Base-by-base conservation (phyloP, 2,888 invertebrate genomes). In the Gortyna flavago region DNA sequence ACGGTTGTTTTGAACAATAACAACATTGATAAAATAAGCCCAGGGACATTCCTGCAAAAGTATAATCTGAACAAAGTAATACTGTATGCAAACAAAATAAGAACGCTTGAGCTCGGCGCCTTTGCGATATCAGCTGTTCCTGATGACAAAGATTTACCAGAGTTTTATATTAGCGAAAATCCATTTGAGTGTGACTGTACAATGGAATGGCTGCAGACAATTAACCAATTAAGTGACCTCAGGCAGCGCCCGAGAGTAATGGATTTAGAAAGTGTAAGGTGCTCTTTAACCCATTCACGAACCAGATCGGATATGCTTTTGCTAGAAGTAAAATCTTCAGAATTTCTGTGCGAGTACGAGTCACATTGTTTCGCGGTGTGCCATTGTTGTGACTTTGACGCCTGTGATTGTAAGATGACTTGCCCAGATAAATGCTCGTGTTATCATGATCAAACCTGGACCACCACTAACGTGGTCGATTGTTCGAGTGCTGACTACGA, bases 381-480 rank as follows among this genome's bases (percentile, higher is more conserved):
- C 94, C 98, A 98, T 95, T 99, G 99, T 96, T 99, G 99, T 96
- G 98, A 98, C 93, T 99, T 98, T 97, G 98, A 98, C 94, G 98
- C 98, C 84, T 99, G 99, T 96, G 99, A 99, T 96, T 99, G 99
- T 95, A 98, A 98, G 97, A 98, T 98, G 98, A 98, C 98, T 89
- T 99, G 99, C 94, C 99, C 99, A 86, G 97, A 97, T 93, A 98
- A 98, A 93, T 99, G 99, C 95, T 97, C 98, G 87, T 99, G 99
- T 94, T 99, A 98, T 97, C 98, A 98, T 96, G 98, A 99, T 96
- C 98, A 98, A 94, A 97, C 98, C 89, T 98, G 98, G 98, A 97
- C 97, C 89, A 98, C 98, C 92, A 92, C 92, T 87, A 98, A 98
- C 97, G 98, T 98, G 77, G 98, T 98, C 87, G 98, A 98, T 96